phyloP scores from a whole-genome alignment of 2,888 invertebrate species.

The Sisyra nigra region DNA sequence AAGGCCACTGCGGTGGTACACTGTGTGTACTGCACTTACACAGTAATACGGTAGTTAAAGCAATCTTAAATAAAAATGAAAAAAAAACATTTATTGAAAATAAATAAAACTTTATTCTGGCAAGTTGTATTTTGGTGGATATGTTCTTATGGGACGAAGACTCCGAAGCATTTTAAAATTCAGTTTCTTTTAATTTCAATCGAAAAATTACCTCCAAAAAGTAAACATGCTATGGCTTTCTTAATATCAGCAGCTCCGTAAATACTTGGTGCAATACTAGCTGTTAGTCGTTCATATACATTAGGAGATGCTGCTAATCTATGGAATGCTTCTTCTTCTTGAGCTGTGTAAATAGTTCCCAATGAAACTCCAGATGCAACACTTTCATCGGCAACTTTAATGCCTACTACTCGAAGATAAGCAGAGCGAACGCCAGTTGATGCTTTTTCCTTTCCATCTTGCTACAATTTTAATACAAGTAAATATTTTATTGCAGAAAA shows the following conservation, averaged over 20 bases:
- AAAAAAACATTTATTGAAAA: too few species aligned
- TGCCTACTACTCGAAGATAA: slow-evolving; percentile 87
- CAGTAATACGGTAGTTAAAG: too few species aligned
- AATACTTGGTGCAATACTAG: slow-evolving; percentile 93
- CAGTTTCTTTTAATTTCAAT: background rate
- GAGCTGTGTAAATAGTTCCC: slow-evolving; percentile 32
- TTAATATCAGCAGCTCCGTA: slow-evolving; percentile 90
- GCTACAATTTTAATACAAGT: slow-evolving; percentile 23
- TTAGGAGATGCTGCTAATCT: slow-evolving; percentile 72
- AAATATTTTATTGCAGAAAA: background rate
- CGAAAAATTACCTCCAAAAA: slow-evolving; percentile 67
- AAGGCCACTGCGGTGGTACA: too few species aligned
- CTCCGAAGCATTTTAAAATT: too few species aligned
- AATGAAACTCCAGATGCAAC: slow-evolving; percentile 43
- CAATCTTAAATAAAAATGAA: too few species aligned
- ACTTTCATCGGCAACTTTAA: slow-evolving; percentile 71
- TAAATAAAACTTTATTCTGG: too few species aligned
- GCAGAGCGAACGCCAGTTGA: slow-evolving; percentile 86
- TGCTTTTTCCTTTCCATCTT: slow-evolving; percentile 57
- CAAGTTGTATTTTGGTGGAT: too few species aligned
- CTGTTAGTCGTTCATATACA: slow-evolving; percentile 75
- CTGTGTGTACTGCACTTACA: too few species aligned
- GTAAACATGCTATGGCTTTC: slow-evolving; percentile 85
- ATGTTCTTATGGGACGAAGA: too few species aligned
- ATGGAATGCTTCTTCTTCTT: slow-evolving; percentile 70